These are phyloP conservation scores for Opisthocomus hoazin DNA, from an alignment of 2,113 vertebrate species.

Conservation along the genomic window DNA sequence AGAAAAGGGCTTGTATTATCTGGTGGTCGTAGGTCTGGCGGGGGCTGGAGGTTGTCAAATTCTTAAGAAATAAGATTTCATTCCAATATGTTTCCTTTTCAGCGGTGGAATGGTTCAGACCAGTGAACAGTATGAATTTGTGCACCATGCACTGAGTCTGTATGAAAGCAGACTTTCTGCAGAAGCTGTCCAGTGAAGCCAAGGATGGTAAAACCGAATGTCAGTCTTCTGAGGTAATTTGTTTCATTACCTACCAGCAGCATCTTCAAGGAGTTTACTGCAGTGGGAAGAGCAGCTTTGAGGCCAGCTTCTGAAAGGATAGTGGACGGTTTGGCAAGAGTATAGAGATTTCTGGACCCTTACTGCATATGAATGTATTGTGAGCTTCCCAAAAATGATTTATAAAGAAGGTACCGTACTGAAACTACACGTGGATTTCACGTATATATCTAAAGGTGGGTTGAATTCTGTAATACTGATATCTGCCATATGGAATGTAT, in stretches of 20 bases:
- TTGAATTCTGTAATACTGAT: slow-evolving; percentile 60
- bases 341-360: slow-evolving; percentile 41
- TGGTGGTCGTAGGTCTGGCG: neutral
- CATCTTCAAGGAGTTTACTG: slow-evolving; percentile 66
- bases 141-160: slow-evolving; percentile 90
- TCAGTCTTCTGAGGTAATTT: slow-evolving; percentile 65
- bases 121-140: slow-evolving; percentile 96
- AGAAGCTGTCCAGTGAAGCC: slow-evolving; percentile 82
- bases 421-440: slow-evolving; percentile 46
- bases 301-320: slow-evolving; percentile 36
- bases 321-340: neutral
- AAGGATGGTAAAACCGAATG: neutral
- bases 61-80: neutral
- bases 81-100: slow-evolving; percentile 13
- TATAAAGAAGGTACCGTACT: slow-evolving; percentile 54
- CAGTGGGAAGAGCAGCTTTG: slow-evolving; percentile 6
- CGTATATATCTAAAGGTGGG: slow-evolving; percentile 54
- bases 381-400: slow-evolving; percentile 63
- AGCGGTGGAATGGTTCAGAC: slow-evolving; percentile 99
- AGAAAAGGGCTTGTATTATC: neutral
- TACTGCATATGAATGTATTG: slow-evolving; percentile 71
- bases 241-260: slow-evolving; percentile 67
- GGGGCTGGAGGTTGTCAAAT: neutral
- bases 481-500: slow-evolving; percentile 61
- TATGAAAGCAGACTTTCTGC: slow-evolving; percentile 84